These are phyloP conservation scores for Caenorhabditis sp. DNA, from an alignment of 2,888 invertebrate species.

Conservation along the genomic window DNA sequence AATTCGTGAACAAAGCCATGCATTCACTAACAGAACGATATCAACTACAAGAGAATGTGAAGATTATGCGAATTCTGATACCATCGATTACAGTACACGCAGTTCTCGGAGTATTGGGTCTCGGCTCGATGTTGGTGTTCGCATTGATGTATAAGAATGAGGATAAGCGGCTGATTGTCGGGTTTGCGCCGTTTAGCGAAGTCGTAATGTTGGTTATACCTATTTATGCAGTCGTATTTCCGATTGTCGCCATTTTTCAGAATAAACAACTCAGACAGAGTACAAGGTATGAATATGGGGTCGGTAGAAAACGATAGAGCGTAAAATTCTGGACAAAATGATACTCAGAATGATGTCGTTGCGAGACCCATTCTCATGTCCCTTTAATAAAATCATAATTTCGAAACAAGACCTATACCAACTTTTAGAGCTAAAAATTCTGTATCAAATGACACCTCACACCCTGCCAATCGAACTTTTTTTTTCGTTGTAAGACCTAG, in stretches of 20 bases:
- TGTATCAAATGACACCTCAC: too few species aligned
- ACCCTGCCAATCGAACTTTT: too few species aligned
- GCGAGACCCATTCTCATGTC: too few species aligned
- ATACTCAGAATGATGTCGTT: too few species aligned
- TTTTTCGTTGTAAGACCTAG: too few species aligned
- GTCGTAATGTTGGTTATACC: conserved; percentile 54
- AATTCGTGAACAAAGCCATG: conserved; percentile 58
- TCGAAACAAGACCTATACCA: too few species aligned
- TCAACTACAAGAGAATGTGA: conserved; percentile 54
- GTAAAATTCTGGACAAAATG: neutral
- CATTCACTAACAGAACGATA: conserved; percentile 54
- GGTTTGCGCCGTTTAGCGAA: conserved; percentile 54
- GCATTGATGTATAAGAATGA: conserved; percentile 26
- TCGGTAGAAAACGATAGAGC: too few species aligned
- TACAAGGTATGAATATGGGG: conserved; percentile 28
- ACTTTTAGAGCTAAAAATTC: too few species aligned
- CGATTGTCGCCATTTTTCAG: conserved; percentile 45
- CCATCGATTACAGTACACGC: conserved; percentile 55
- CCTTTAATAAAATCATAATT: too few species aligned
- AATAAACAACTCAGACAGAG: conserved; percentile 47
- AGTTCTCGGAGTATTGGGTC: conserved; percentile 41
- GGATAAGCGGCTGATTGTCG: conserved; percentile 33
- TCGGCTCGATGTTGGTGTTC: conserved; percentile 46
- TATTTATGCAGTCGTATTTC: conserved; percentile 48
- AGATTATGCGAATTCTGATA: conserved; percentile 52